Percentiles rank a stretch among this genome's conserved stretches.
Evolutionary conservation across 2,113 vertebrate species (phyloP).

Genomic region (Coptodon bakossiorum): DNA sequence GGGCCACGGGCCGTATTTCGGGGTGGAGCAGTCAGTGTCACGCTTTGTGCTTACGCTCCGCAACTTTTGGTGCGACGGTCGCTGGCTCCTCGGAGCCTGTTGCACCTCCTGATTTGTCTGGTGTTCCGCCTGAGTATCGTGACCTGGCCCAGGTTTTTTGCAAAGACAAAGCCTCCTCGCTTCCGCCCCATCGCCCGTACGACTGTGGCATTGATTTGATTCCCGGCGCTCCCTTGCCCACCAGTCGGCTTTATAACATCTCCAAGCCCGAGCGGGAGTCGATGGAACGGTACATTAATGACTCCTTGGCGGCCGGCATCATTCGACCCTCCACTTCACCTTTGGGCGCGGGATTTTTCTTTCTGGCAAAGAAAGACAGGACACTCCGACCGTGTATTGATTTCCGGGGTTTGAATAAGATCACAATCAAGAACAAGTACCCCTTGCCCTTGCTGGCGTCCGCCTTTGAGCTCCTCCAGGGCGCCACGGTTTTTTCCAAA

Average conservation of each 20-base stretch:
- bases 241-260: background rate
- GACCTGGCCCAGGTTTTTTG: background rate
- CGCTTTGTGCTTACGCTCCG: accelerated
- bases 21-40: background rate
- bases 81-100: accelerated
- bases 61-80: accelerated
- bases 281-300: too few relatives aligned
- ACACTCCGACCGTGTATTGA: accelerated
- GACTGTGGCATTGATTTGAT: background rate
- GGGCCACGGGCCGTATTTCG: accelerated
- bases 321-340: too few relatives aligned
- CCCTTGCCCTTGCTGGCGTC: background rate
- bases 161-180: background rate
- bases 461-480: background rate
- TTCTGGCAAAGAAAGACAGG: accelerated
- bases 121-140: background rate
- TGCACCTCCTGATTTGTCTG: background rate
- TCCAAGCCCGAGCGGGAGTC: too few relatives aligned
- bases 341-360: too few relatives aligned
- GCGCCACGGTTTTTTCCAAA: accelerated
- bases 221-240: background rate
- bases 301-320: accelerated
- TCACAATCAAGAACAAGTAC: accelerated
- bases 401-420: too few relatives aligned
- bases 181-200: accelerated